phyloP scores from a whole-genome alignment of 1,140 invertebrate species.

The Reticulitermes speratus region DNA sequence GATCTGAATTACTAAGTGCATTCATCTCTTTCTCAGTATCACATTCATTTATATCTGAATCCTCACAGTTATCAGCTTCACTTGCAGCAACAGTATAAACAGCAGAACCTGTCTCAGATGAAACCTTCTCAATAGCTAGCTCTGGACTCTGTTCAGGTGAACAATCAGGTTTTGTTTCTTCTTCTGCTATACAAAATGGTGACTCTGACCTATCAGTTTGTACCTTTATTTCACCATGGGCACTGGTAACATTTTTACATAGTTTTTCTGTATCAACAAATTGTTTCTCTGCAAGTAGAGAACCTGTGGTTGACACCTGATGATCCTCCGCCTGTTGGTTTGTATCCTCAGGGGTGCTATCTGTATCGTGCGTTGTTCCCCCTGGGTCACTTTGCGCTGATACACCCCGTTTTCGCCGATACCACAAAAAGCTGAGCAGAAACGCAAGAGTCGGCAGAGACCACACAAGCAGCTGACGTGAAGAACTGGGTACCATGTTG shows the following conservation, averaged over 20 bases:
- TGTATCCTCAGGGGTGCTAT: not conserved
- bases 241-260: not conserved
- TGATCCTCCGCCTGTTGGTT: not conserved
- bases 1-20: not conserved
- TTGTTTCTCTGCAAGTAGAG: not conserved
- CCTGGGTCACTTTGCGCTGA: conserved; percentile 51
- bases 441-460: conserved; percentile 59
- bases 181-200: not conserved
- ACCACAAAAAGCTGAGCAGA: conserved; percentile 62
- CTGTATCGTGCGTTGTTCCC: conserved; percentile 39
- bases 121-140: not conserved
- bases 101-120: not conserved
- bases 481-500: conserved; percentile 26
- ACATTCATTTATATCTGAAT: not conserved
- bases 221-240: not conserved
- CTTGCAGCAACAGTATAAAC: not conserved
- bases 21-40: not conserved
- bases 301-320: not conserved
- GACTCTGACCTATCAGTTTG: not conserved
- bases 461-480: conserved; percentile 54
- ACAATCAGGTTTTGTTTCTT: not conserved
- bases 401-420: conserved; percentile 55
- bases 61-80: not conserved
- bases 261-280: not conserved
- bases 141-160: not conserved